Percentiles rank a stretch among this genome's conserved stretches.
phyloP scores from a whole-genome alignment of 92 coral and sea anemone genomes.

The Pocillopora grandis region DNA sequence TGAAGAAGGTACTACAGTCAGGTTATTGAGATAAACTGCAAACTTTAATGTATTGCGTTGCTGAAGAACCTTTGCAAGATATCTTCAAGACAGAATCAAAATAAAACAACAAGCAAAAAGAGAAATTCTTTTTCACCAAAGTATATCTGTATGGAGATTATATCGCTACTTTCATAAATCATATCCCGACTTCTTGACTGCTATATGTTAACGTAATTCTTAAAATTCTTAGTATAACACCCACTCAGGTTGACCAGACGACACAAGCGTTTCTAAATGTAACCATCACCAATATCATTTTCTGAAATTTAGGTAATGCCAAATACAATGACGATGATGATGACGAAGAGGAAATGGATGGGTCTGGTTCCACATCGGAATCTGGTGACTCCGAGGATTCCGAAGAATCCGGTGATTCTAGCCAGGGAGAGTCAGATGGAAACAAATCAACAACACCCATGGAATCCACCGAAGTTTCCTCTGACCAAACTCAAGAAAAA shows the following conservation, averaged over 20 bases:
- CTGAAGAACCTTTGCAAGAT: neutral
- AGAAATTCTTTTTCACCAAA: too few species aligned
- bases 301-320: slow-evolving; percentile 7
- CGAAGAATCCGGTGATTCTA: slow-evolving; percentile 71
- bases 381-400: slow-evolving; percentile 61
- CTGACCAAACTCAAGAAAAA: slow-evolving; percentile 11
- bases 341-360: slow-evolving; percentile 89
- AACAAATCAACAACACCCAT: slow-evolving; percentile 9
- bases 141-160: too few species aligned
- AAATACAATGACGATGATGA: slow-evolving; percentile 33
- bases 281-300: neutral
- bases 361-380: slow-evolving; percentile 88
- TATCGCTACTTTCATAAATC: too few species aligned
- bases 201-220: too few species aligned
- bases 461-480: slow-evolving; percentile 9
- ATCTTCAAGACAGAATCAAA: neutral
- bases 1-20: slow-evolving; percentile 49
- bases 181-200: too few species aligned
- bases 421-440: slow-evolving; percentile 69
- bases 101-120: too few species aligned
- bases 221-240: too few species aligned
- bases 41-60: neutral
- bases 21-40: neutral
- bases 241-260: too few species aligned
- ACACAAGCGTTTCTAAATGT: too few species aligned